These are phyloP conservation scores for Forbesichthys papilliferus DNA, from an alignment of 2,113 vertebrate genomes.

Conservation along the genomic window DNA sequence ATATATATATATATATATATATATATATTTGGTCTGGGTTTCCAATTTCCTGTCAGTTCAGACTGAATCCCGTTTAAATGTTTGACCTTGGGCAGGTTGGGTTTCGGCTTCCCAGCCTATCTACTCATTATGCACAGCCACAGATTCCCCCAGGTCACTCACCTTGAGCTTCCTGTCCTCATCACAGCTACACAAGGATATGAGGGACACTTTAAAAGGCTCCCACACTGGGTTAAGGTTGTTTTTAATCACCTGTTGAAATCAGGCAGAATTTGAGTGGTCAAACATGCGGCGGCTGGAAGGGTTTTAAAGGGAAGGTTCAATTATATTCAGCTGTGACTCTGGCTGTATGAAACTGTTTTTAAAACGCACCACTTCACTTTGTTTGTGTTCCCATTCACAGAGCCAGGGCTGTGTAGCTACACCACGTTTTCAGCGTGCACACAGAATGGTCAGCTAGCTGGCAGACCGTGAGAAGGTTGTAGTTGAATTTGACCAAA, in stretches of 20 bases:
- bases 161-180: conserved; percentile 92
- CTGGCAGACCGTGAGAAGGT: no score
- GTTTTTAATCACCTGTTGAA: conserved; percentile 91
- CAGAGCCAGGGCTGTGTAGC: no score
- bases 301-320: no score
- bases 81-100: not conserved
- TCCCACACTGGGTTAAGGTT: conserved; percentile 95
- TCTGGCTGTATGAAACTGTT: no score
- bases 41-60: not conserved
- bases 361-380: no score
- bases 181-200: conserved; percentile 91
- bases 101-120: not conserved
- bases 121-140: not conserved
- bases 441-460: no score
- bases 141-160: conserved; percentile 18
- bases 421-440: no score
- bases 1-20: no score
- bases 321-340: no score
- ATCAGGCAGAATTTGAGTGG: conserved; percentile 9
- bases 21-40: not conserved
- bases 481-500: no score
- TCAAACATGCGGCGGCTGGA: not conserved
- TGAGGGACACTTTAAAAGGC: conserved; percentile 93
- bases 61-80: not conserved
- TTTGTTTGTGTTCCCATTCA: no score